A percentile compares a stretch with the other conserved stretches of the same genome.
These are phyloP conservation scores for Apodemia zela DNA, from an alignment of 2,888 invertebrate species.

Conservation along the genomic window DNA sequence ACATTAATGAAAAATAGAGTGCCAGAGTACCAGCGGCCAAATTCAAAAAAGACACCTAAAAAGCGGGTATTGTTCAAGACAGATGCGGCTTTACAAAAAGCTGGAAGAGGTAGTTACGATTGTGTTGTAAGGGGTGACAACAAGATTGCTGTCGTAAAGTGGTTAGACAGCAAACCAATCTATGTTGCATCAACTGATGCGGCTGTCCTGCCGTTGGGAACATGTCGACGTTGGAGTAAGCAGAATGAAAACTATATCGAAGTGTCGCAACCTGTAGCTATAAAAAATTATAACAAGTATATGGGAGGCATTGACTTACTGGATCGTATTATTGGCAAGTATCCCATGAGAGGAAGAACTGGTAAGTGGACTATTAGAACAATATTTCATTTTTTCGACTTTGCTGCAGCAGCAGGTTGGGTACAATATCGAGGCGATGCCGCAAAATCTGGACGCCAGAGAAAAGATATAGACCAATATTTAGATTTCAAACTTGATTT, in stretches of 20 bases:
- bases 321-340: neutral
- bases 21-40: no score
- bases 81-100: no score
- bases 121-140: no score
- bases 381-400: neutral
- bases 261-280: neutral
- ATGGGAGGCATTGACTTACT: neutral
- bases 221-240: conserved; percentile 20
- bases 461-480: no score
- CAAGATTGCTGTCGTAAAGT: conserved; percentile 6
- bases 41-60: no score
- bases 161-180: conserved; percentile 14
- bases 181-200: conserved; percentile 18
- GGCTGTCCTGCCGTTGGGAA: conserved; percentile 20
- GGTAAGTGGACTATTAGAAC: neutral
- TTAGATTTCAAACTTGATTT: no score
- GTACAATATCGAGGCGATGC: no score
- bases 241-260: conserved; percentile 19
- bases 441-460: no score
- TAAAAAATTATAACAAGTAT: conserved; percentile 1
- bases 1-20: no score
- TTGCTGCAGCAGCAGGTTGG: neutral
- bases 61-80: no score
- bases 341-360: conserved; percentile 6
- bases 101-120: no score